Conservation (phyloP, 2,113 vertebrate genomes). For the Hippocampus abdominalis region DNA sequence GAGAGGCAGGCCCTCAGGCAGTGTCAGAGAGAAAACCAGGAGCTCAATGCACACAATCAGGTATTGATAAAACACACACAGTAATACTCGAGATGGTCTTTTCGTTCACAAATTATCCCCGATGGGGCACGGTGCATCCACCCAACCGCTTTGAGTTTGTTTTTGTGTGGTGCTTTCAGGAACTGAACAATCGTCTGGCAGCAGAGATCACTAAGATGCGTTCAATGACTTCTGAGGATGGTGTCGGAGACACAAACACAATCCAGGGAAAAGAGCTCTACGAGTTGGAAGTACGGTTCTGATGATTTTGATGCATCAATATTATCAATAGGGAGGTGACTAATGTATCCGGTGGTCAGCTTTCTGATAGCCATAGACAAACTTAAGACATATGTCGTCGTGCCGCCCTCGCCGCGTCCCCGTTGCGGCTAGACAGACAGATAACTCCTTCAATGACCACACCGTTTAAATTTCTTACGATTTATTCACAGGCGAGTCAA, state of each 20-base stretch:
- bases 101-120: not conserved
- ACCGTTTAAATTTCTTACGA: no score
- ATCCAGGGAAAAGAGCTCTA: constrained; percentile 78
- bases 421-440: no score
- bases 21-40: constrained; percentile 82
- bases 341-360: no score
- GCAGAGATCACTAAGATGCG: constrained; percentile 80
- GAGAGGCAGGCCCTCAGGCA: constrained; percentile 79
- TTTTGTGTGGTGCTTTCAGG: constrained; percentile 44
- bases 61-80: constrained; percentile 36
- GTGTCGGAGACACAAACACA: constrained; percentile 51
- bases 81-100: not conserved
- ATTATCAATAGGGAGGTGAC: no score
- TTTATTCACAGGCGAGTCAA: no score
- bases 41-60: constrained; percentile 82
- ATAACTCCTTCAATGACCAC: no score
- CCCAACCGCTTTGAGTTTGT: not conserved
- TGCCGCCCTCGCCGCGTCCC: no score
- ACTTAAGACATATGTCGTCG: no score
- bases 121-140: not conserved
- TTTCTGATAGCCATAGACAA: no score
- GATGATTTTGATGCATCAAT: not conserved
- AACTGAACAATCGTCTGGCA: constrained; percentile 78
- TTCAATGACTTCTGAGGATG: constrained; percentile 73
- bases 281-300: constrained; percentile 71